Conservation (phyloP, 30 jellyfish, hydroid and myxozoan species). For the Sanderia malayensis region DNA sequence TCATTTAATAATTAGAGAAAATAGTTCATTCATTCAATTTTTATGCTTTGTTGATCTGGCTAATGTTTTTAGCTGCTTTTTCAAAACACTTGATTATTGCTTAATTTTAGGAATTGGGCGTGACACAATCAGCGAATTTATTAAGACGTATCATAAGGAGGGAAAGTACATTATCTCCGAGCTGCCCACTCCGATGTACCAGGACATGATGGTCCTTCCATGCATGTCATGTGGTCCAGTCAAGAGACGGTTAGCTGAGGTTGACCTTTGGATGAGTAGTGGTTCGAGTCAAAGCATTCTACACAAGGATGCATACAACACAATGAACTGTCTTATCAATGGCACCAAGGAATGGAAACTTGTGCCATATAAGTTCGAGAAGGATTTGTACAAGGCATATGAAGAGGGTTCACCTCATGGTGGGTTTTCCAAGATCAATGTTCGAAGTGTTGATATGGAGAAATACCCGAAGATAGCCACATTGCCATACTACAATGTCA, state of each 20-base stretch:
- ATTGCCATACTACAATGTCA: conserved; percentile 55
- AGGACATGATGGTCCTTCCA: conserved; percentile 64
- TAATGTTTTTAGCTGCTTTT: no score
- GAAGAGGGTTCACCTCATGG: conserved; percentile 15
- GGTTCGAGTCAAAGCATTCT: no score
- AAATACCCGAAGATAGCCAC: conserved; percentile 44
- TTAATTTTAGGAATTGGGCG: conserved; percentile 70
- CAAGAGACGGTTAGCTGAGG: conserved; percentile 55
- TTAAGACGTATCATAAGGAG: conserved; percentile 41
- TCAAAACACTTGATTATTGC: no score
- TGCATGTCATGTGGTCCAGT: conserved; percentile 81
- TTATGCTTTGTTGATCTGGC: no score
- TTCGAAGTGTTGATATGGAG: conserved; percentile 43
- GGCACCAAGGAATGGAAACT: no score
- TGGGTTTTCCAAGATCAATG: conserved; percentile 66
- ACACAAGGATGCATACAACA: no score
- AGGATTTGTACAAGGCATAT: conserved; percentile 22
- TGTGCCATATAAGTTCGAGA: conserved; percentile 47
- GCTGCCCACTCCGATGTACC: conserved; percentile 80
- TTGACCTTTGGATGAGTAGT: conserved; percentile 84
- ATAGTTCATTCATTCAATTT: no score
- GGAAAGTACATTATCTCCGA: conserved; percentile 72
- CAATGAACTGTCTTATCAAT: no score
- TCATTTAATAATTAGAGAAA: no score
- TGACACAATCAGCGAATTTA: conserved; percentile 73